Percentiles rank a stretch among this genome's conserved stretches.
Conservation (phyloP, 2,888 invertebrate genomes). For the Anthophora plumipes region DNA sequence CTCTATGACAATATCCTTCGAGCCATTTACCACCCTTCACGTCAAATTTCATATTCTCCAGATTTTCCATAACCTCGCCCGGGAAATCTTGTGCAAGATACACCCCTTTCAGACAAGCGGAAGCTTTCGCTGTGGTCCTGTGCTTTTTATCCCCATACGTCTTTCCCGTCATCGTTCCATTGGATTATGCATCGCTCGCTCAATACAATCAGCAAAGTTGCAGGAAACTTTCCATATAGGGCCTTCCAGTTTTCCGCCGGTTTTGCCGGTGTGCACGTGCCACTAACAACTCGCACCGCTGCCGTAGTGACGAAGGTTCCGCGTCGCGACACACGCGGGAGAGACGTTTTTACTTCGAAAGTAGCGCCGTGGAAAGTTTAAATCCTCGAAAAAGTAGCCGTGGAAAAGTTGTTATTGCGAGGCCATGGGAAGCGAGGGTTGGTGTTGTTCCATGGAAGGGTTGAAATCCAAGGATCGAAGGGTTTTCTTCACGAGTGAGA, state of each 20-base stretch:
- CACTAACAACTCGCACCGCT: constrained; percentile 59
- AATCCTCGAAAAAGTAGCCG: constrained; percentile 66
- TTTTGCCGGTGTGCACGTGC: constrained; percentile 64
- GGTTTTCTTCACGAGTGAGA: constrained; percentile 31
- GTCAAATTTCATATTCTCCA: background rate
- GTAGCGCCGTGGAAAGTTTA: constrained; percentile 67
- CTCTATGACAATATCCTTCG: background rate
- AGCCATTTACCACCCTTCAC: background rate
- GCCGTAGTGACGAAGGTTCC: constrained; percentile 49
- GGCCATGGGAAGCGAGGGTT: constrained; percentile 24
- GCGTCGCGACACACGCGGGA: background rate
- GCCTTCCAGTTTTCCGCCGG: constrained; percentile 48
- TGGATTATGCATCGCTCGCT: constrained; percentile 67
- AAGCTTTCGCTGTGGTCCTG: constrained; percentile 9
- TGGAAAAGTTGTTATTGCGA: constrained; percentile 66
- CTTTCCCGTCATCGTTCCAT: constrained; percentile 63
- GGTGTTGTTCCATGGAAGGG: constrained; percentile 17
- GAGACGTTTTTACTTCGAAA: constrained; percentile 60
- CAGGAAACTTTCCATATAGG: constrained; percentile 46
- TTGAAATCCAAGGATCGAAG: constrained; percentile 32
- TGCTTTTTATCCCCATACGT: constrained; percentile 51
- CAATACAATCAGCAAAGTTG: constrained; percentile 69
- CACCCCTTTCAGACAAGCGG: background rate
- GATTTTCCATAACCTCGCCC: background rate
- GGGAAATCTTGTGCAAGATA: constrained; percentile 18